Percentiles rank a stretch among this genome's conserved stretches.
These are phyloP conservation scores for Ptychadena robeensis DNA, from an alignment of 2,797 vertebrate genomes.

Conservation along the genomic window DNA sequence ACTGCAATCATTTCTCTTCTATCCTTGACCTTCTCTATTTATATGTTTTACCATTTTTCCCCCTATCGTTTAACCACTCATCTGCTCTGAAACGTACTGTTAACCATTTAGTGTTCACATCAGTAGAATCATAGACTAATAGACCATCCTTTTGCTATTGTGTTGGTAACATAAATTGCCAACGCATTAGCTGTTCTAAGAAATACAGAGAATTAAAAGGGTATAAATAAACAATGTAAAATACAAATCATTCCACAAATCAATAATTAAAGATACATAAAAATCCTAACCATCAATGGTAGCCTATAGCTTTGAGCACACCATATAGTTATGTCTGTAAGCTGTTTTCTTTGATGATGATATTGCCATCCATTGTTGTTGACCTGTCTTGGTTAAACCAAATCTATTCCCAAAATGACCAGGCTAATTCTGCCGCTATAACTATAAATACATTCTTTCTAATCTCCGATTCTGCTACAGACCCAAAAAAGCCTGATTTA, in stretches of 20 bases:
- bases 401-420: background rate
- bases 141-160: background rate
- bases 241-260: background rate
- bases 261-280: background rate
- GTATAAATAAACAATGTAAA: background rate
- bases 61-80: background rate
- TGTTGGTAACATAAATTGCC: too few species aligned
- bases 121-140: background rate
- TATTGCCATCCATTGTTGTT: background rate
- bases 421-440: background rate
- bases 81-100: background rate
- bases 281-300: background rate
- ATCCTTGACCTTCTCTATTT: slow-evolving; percentile 49
- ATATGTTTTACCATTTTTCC: slow-evolving; percentile 26
- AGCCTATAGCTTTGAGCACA: background rate
- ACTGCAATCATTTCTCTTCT: slow-evolving; percentile 27
- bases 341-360: background rate
- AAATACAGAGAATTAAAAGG: background rate
- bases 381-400: background rate
- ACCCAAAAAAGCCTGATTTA: background rate
- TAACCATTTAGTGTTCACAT: background rate
- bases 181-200: background rate
- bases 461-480: background rate
- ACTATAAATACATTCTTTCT: background rate
- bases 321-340: background rate